Conservation (phyloP, 1,140 invertebrate genomes). For the Drosophila nigrodunni region DNA sequence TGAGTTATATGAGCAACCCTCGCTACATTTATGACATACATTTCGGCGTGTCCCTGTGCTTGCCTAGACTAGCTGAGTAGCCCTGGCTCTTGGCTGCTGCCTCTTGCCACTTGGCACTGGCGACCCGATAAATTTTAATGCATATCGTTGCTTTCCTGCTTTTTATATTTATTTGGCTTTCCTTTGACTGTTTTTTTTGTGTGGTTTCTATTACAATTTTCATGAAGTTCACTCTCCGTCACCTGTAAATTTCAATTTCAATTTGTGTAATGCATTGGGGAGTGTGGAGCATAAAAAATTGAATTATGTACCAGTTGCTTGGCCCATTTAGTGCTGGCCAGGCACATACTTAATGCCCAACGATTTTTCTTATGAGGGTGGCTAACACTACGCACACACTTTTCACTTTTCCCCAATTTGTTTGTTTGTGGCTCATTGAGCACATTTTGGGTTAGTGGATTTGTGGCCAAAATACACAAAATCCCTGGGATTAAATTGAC, state of each 20-base stretch:
- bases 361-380: constrained; percentile 39
- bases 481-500: constrained; percentile 18
- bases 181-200: constrained; percentile 8
- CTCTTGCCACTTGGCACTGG: not conserved
- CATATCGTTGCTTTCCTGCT: constrained; percentile 23
- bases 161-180: not conserved
- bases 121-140: constrained; percentile 62
- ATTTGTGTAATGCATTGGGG: constrained; percentile 58
- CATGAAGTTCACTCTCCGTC: constrained; percentile 53
- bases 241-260: constrained; percentile 70
- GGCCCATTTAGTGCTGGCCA: constrained; percentile 28
- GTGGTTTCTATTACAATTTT: constrained; percentile 36
- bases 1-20: constrained; percentile 10
- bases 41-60: not conserved
- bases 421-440: constrained; percentile 68
- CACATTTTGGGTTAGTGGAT: constrained; percentile 31
- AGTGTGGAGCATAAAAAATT: constrained; percentile 69
- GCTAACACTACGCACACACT: not conserved
- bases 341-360: constrained; percentile 26
- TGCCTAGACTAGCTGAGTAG: not conserved
- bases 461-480: constrained; percentile 9
- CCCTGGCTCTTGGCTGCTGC: not conserved
- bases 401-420: constrained; percentile 34
- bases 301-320: constrained; percentile 63
- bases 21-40: constrained; percentile 4